Evolutionary conservation across 2,888 invertebrate genomes (phyloP), one percentile per base, ranked within the genome.

Genomic region (Drosophila robusta): DNA sequence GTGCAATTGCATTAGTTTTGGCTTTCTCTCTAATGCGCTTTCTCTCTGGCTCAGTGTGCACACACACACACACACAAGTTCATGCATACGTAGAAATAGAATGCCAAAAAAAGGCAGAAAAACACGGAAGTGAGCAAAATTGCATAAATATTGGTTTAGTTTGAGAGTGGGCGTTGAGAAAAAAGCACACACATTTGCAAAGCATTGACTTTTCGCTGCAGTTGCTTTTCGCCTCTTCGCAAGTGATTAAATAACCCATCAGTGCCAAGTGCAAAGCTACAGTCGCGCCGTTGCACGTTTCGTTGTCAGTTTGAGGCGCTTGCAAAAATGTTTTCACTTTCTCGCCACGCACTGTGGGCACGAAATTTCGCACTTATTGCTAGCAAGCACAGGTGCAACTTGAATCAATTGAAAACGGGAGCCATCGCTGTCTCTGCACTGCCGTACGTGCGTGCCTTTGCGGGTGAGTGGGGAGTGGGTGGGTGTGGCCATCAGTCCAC

Each of bases 271-370:
- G 64, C 65, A 62, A 78, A 63, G 36, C 51, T 62, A 58, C 65
- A 62, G 36, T 64, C 58, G 77, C 47, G 47, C 39, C 38, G 58
- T 54, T 50, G 47, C 57, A 11, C 29, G 50, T 72, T 46, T 41
- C 26, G 64, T 77, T 89, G 77, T 89, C 87, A 78, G 56, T 70
- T 58, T 49, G 45, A 57, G 63, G 70, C 70, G 63, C 51, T 80
- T 32, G 63, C 29, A 47, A 80, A 84, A 87, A 90, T 90, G 91
- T 80, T 90, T 88, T 80, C 89, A 82, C 79, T 85, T 85, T 79
- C 80, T 78, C 84, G 83, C 63, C 64, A 81, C 79, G 73, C 80
- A 77, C 64, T 78, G 67, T 75, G 80, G 75, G 68, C 77, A 80
- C 83, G 86, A 79, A 68, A 75, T 62, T 75, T 85, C 65, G 71